Evolutionary conservation across 2,797 vertebrate species (phyloP).

Genomic region (Loriculus beryllinus): DNA sequence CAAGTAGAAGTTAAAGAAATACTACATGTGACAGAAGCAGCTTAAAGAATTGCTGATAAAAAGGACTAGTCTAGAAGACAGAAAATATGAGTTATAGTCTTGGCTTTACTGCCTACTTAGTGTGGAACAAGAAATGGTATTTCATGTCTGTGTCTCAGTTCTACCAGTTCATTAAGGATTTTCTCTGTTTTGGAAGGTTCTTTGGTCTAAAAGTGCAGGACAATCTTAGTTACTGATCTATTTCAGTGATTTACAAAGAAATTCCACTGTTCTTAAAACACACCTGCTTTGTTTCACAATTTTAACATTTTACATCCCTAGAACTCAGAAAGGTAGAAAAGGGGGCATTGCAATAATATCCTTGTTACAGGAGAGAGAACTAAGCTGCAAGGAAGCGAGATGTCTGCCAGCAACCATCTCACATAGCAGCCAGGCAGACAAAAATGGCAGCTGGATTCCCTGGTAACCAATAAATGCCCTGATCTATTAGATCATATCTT

Average conservation of each 20-base stretch:
- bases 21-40: background rate
- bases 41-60: background rate
- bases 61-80: background rate
- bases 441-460: background rate
- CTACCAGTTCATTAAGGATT: background rate
- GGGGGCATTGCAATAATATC: background rate
- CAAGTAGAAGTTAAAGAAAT: background rate
- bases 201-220: background rate
- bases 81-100: background rate
- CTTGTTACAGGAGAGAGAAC: background rate
- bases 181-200: background rate
- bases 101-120: background rate
- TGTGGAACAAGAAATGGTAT: background rate
- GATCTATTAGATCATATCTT: background rate
- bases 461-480: background rate
- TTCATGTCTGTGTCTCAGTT: background rate
- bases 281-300: background rate
- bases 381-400: background rate
- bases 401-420: background rate
- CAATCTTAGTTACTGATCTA: background rate
- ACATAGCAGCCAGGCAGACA: background rate
- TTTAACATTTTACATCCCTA: background rate
- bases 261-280: background rate
- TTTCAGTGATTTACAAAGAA: background rate
- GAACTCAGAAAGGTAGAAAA: background rate